A percentile compares a stretch with the other conserved stretches of the same genome.
Evolutionary conservation across 2,797 vertebrate genomes (phyloP).

Genomic region (Menidia menidia): DNA sequence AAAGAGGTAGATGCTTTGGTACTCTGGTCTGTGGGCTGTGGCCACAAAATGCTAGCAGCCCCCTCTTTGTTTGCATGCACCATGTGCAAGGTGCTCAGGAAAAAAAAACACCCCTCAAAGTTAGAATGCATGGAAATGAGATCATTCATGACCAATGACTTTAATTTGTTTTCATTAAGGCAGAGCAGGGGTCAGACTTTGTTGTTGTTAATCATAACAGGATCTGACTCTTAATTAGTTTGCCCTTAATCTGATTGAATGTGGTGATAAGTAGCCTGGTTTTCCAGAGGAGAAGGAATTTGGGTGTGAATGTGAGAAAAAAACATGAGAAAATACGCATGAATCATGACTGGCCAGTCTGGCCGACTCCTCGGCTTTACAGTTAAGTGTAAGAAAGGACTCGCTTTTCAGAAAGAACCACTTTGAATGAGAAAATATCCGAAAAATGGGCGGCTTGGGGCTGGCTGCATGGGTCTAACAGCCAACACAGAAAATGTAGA

Average conservation of each 20-base stretch:
- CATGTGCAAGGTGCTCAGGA: conserved; percentile 3
- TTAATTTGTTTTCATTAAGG: conserved; percentile 38
- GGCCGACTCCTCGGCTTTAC: background rate
- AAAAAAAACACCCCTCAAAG: conserved; percentile 2
- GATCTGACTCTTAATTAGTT: conserved; percentile 44
- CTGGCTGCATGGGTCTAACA: conserved; percentile 1
- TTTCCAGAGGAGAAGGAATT: conserved; percentile 17
- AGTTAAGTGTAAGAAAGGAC: background rate
- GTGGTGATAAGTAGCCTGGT: conserved; percentile 30
- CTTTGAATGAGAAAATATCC: conserved; percentile 5
- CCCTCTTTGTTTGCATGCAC: conserved; percentile 4
- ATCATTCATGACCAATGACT: conserved; percentile 42
- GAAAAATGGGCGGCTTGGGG: background rate
- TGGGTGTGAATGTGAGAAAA: background rate
- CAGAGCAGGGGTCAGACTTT: conserved; percentile 24
- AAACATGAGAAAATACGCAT: conserved; percentile 5
- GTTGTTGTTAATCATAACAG: conserved; percentile 39
- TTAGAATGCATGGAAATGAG: conserved; percentile 50
- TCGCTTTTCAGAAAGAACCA: background rate
- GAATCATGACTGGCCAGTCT: conserved; percentile 16
- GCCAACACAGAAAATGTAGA: conserved; percentile 18
- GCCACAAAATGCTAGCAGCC: conserved; percentile 26
- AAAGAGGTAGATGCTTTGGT: conserved; percentile 6
- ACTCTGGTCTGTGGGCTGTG: conserved; percentile 17
- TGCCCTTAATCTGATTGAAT: conserved; percentile 38